Base-by-base conservation (phyloP, 2,888 invertebrate species). In the Ochropleura leucogaster region DNA sequence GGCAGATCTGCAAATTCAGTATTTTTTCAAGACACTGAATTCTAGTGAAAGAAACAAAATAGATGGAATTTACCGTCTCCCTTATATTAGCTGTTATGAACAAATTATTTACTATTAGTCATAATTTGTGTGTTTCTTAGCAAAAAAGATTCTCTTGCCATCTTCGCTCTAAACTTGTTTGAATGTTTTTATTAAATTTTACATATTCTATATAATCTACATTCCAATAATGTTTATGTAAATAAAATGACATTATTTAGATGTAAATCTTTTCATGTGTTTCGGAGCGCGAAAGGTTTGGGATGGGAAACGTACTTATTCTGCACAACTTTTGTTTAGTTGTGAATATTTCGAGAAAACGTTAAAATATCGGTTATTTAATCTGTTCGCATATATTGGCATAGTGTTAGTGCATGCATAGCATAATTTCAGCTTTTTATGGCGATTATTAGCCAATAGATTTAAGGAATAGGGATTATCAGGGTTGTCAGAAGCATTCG, bases 261-360 rank as follows among this genome's bases (percentile, higher is more conserved):
- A 59, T 65, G 51, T 76, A 68, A 67, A 63, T 70, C 68, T 75
- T 81, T 68, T 67, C 75, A 82, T 76, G 67, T 74, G 78, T 84
- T 82, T 79, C 71, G 85, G 73, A 78, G 46, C 62, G 80, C 64
- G 73, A 77, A 84, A 70, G 77, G 72, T 88, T 89, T 87, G 84
- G 88, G 84, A 87, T 83, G 86, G 84, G 86, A 84, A 80, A 87
- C 70, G 89, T 91, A 90, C 89, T 90, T 90, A 88, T 83, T 82
- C 77, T 66, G 72, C 82, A 71, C 80, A 83, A 83, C 59, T 76
- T 65, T 59, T 80, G 68, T 74, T 83, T 85, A 67, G 77, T 84
- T 82, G 64, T 68, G 66, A 75, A 85, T 76, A 77, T 78, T 79
- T 86, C 69, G 65, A 73, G 8, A 82, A 82, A 69, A 66, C 66